phyloP scores from a whole-genome alignment of 2,888 invertebrate genomes.

The Chaetogeoica ovagalla region DNA sequence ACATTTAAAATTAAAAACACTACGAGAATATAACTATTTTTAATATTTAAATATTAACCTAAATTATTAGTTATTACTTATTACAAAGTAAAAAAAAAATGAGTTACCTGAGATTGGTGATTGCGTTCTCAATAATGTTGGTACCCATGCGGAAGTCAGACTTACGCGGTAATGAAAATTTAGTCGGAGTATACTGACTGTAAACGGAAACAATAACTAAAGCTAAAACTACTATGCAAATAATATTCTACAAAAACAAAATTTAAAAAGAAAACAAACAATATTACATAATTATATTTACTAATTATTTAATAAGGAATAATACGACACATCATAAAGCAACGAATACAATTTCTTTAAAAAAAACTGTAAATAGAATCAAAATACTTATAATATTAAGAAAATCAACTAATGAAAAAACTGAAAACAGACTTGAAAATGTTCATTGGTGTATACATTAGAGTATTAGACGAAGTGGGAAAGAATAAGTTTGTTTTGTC shows the following conservation, averaged over 20 bases:
- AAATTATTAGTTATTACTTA: conserved; percentile 48
- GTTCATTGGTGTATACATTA: too few relatives aligned
- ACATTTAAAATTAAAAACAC: background rate
- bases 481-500: too few relatives aligned
- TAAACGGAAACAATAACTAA: conserved; percentile 55
- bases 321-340: too few relatives aligned
- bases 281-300: too few relatives aligned
- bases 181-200: conserved; percentile 84
- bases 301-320: too few relatives aligned
- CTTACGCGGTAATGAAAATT: conserved; percentile 76
- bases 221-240: conserved; percentile 56
- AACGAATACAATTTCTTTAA: too few relatives aligned
- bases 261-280: conserved; percentile 50
- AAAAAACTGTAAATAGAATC: too few relatives aligned
- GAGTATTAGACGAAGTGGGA: too few relatives aligned
- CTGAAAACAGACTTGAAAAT: too few relatives aligned
- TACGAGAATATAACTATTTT: background rate
- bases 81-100: conserved; percentile 57
- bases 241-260: conserved; percentile 55
- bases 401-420: too few relatives aligned
- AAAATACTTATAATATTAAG: too few relatives aligned
- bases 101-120: conserved; percentile 73
- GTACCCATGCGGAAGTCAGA: conserved; percentile 77
- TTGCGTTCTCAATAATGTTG: conserved; percentile 74
- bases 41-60: conserved; percentile 28